These are phyloP conservation scores for Natator depressus DNA, from an alignment of 2,113 vertebrate species.

Conservation along the genomic window DNA sequence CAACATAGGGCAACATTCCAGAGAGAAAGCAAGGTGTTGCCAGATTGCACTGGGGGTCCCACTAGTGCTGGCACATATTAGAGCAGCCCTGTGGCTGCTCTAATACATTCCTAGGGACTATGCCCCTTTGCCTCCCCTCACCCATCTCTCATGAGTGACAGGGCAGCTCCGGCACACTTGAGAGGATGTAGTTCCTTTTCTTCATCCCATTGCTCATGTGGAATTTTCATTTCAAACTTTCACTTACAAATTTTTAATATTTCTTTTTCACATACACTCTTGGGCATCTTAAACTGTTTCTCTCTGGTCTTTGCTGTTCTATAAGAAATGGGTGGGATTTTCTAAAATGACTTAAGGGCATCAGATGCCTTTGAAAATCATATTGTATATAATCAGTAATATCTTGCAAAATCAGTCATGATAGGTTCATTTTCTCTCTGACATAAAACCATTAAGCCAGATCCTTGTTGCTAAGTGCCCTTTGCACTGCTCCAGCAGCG, in stretches of 20 bases:
- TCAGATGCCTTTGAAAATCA: neutral
- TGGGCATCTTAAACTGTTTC: neutral
- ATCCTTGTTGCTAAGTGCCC: neutral
- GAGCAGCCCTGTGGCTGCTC: neutral
- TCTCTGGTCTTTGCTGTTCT: neutral
- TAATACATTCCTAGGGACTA: neutral
- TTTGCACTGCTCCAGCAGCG: neutral
- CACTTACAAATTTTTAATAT: neutral
- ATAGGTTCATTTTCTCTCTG: neutral
- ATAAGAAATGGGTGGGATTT: neutral
- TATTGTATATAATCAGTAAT: neutral
- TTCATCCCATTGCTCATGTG: neutral
- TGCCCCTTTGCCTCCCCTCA: neutral
- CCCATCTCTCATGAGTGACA: neutral
- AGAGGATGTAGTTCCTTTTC: neutral
- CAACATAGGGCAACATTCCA: neutral
- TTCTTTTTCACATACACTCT: neutral
- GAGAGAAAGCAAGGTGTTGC: neutral
- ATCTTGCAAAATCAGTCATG: neutral
- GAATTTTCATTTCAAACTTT: neutral
- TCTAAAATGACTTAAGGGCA: neutral
- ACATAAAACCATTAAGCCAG: neutral
- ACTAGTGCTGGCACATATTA: neutral
- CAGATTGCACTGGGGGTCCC: neutral
- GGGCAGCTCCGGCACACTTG: neutral